Percentiles rank a stretch among this genome's conserved stretches.
Evolutionary conservation across 2,797 vertebrate species (phyloP).

Genomic region (Cephalopachus bancanus): DNA sequence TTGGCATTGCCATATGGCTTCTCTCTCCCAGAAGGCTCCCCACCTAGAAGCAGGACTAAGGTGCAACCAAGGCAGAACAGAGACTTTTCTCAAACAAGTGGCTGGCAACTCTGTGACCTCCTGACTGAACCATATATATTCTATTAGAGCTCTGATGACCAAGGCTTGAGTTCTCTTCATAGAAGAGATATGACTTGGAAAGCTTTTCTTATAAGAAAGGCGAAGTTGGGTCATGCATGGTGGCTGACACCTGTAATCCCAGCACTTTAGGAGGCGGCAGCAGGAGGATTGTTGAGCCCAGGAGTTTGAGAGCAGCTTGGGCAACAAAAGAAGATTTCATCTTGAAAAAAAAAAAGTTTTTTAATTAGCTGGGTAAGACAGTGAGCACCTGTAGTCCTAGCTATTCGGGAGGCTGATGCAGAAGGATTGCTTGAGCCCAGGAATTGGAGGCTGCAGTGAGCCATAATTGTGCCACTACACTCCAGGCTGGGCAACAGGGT

Average conservation of each 20-base stretch:
- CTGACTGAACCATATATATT: neutral
- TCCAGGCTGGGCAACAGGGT: neutral
- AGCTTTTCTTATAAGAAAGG: neutral
- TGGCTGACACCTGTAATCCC: neutral
- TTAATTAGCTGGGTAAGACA: neutral
- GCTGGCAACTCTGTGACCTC: neutral
- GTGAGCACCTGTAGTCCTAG: neutral
- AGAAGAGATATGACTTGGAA: neutral
- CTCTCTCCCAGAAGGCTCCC: neutral
- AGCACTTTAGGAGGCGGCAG: neutral
- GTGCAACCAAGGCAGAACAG: neutral
- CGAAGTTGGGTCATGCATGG: neutral
- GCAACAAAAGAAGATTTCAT: neutral
- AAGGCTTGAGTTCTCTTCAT: slow-evolving; percentile 4
- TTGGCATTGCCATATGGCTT: neutral
- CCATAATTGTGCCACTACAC: neutral
- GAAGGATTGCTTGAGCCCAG: neutral
- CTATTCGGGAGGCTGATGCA: neutral
- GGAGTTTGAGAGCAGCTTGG: neutral
- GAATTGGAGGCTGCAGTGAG: neutral
- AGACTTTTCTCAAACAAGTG: slow-evolving; percentile 34
- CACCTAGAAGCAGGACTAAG: neutral
- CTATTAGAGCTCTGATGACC: neutral
- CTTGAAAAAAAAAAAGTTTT: neutral
- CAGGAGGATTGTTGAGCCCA: neutral